A percentile compares a stretch with the other conserved stretches of the same genome.
These are phyloP conservation scores for Venusia cambrica DNA, from an alignment of 2,888 invertebrate genomes.

Conservation along the genomic window DNA sequence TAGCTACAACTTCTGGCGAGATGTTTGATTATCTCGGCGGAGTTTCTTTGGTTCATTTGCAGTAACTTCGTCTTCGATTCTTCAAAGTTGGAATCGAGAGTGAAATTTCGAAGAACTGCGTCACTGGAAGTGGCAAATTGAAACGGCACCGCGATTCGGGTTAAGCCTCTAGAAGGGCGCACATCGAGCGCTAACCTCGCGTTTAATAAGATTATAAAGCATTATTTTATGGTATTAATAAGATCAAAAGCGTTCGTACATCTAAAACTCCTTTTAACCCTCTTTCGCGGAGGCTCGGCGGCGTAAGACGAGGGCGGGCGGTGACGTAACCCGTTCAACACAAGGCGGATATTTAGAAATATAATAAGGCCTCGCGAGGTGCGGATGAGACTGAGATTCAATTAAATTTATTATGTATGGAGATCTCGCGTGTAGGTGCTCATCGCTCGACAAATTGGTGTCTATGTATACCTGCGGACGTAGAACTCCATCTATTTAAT, in stretches of 20 bases:
- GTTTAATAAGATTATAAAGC: constrained; percentile 88
- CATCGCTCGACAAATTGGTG: constrained; percentile 68
- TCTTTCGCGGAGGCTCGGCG: constrained; percentile 65
- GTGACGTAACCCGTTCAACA: constrained; percentile 60
- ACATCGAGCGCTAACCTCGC: constrained; percentile 83
- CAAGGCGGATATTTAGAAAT: constrained; percentile 73
- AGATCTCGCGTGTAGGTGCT: constrained; percentile 71
- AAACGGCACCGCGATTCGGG: constrained; percentile 46
- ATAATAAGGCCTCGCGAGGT: constrained; percentile 66
- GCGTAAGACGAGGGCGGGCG: constrained; percentile 76
- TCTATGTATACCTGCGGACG: constrained; percentile 32
- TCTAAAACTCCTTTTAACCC: constrained; percentile 82
- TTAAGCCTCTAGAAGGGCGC: constrained; percentile 61
- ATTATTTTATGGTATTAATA: constrained; percentile 89
- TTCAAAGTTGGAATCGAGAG: constrained; percentile 35
- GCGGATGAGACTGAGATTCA: constrained; percentile 77
- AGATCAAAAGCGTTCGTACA: constrained; percentile 86
- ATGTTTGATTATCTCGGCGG: constrained; percentile 71
- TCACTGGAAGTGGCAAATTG: constrained; percentile 56
- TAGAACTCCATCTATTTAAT: constrained; percentile 34
- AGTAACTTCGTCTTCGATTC: constrained; percentile 44
- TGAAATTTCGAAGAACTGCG: constrained; percentile 36
- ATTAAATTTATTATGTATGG: constrained; percentile 81
- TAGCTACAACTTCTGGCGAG: constrained; percentile 65
- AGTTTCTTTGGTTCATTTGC: constrained; percentile 73